Conservation (phyloP, 2,888 invertebrate genomes). For the Dione vanillae region DNA sequence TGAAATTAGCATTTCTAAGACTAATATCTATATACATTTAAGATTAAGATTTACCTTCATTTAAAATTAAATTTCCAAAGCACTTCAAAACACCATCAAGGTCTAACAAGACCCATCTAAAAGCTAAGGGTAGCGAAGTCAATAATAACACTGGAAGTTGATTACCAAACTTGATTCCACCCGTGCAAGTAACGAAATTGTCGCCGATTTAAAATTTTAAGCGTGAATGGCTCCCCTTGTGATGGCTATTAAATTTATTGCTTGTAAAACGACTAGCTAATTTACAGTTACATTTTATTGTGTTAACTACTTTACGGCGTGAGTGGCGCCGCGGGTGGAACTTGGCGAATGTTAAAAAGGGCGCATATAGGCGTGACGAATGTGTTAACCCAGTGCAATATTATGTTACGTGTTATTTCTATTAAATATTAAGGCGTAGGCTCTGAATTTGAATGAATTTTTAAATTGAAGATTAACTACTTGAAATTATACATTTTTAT, state of each 20-base stretch:
- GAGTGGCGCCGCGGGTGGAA: slow-evolving; percentile 70
- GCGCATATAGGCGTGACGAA: slow-evolving; percentile 18
- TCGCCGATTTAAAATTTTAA: slow-evolving; percentile 74
- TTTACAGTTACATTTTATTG: slow-evolving; percentile 81
- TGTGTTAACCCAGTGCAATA: not conserved
- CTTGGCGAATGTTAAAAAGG: slow-evolving; percentile 46
- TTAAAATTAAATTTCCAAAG: slow-evolving; percentile 3
- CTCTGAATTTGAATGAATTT: not conserved
- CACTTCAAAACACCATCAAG: slow-evolving; percentile 21
- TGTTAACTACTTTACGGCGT: slow-evolving; percentile 75
- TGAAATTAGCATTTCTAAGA: not conserved
- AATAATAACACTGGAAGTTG: slow-evolving; percentile 68
- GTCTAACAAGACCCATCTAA: slow-evolving; percentile 25
- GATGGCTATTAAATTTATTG: slow-evolving; percentile 81
- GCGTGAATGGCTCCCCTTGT: slow-evolving; percentile 62
- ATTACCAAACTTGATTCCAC: slow-evolving; percentile 67
- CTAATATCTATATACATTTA: not conserved
- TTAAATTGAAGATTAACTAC: not conserved
- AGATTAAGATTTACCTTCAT: not conserved
- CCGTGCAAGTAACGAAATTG: slow-evolving; percentile 68
- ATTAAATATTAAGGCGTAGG: not conserved
- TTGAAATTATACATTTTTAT: too few relatives aligned
- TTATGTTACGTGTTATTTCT: not conserved
- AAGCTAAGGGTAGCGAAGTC: slow-evolving; percentile 52
- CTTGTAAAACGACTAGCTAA: slow-evolving; percentile 83